Conservation (phyloP, 2,888 invertebrate species). For the Drosophila demipolita region DNA sequence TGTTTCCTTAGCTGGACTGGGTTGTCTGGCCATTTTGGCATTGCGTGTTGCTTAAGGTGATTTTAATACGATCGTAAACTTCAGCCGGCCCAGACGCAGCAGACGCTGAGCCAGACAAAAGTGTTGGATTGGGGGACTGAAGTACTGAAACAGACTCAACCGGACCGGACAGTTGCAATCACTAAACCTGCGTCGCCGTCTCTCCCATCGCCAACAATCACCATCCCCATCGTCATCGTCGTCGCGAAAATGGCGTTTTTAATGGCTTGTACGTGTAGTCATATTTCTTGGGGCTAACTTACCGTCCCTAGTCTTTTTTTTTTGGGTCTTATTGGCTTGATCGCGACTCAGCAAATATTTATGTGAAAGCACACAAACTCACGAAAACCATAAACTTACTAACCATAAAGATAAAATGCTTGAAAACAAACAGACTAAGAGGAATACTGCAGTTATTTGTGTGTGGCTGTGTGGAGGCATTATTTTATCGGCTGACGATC, state of each 20-base stretch:
- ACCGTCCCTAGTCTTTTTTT: constrained; percentile 42
- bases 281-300: constrained; percentile 69
- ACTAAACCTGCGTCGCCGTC: constrained; percentile 52
- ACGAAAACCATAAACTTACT: constrained; percentile 77
- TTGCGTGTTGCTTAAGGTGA: constrained; percentile 80
- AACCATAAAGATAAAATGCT: constrained; percentile 77
- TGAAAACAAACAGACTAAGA: constrained; percentile 42
- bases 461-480: constrained; percentile 33
- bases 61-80: constrained; percentile 82
- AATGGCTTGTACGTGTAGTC: constrained; percentile 79
- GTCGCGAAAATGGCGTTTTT: constrained; percentile 73
- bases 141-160: constrained; percentile 11
- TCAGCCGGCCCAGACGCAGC: constrained; percentile 63
- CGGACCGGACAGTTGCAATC: constrained; percentile 64
- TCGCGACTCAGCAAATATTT: constrained; percentile 63
- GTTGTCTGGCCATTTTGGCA: constrained; percentile 68
- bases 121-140: constrained; percentile 31
- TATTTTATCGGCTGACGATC: constrained; percentile 70
- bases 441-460: constrained; percentile 9
- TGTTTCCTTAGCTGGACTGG: constrained; percentile 24
- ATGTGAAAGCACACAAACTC: constrained; percentile 74
- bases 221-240: constrained; percentile 20
- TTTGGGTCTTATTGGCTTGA: constrained; percentile 49
- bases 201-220: constrained; percentile 9
- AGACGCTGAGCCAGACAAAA: constrained; percentile 69